These are phyloP conservation scores for Acrossocheilus fasciatus DNA, from an alignment of 2,797 vertebrate genomes.

Conservation along the genomic window DNA sequence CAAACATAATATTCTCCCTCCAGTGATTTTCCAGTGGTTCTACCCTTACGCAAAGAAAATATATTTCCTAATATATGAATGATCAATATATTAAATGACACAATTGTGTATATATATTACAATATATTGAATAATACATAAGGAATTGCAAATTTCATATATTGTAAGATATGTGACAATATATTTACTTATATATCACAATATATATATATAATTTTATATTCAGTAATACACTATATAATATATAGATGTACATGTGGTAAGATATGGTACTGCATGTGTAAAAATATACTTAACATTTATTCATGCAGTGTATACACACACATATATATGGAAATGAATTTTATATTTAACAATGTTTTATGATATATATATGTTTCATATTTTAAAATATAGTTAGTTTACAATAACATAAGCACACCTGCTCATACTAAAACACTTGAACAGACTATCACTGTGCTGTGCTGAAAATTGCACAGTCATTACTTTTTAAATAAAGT, in stretches of 20 bases:
- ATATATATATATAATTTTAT: no score
- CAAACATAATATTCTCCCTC: slow-evolving; percentile 51
- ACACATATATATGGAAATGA: no score
- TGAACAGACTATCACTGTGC: background rate
- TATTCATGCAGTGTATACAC: no score
- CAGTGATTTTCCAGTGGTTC: background rate
- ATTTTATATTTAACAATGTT: no score
- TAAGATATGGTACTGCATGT: no score
- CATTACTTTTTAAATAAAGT: background rate
- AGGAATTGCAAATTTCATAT: background rate
- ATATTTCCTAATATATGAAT: no score
- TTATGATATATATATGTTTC: background rate
- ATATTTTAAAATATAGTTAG: background rate
- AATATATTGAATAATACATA: background rate
- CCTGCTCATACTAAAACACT: background rate
- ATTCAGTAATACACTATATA: no score
- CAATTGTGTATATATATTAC: background rate
- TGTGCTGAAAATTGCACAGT: background rate
- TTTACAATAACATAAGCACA: background rate
- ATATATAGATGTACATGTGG: no score
- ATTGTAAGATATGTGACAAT: background rate
- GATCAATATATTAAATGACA: background rate
- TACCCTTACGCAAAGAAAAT: background rate
- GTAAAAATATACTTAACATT: no score
- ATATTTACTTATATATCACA: background rate